These are phyloP conservation scores for Meteorus sp. DNA, from an alignment of 1,140 invertebrate genomes.

Conservation along the genomic window DNA sequence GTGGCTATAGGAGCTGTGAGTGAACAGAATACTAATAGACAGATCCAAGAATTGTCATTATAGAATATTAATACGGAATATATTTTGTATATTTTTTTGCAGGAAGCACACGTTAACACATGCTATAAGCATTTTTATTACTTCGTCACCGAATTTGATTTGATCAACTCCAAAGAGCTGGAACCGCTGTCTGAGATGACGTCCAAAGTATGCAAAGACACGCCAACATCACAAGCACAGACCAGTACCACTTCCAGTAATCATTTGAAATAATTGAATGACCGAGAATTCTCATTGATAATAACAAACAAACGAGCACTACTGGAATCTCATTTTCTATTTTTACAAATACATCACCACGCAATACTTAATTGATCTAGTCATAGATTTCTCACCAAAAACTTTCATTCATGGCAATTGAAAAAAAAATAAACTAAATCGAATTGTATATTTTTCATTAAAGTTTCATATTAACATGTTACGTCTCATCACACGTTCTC, in stretches of 20 bases:
- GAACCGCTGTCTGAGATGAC: slow-evolving; percentile 85
- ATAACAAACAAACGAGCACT: background rate
- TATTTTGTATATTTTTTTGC: slow-evolving; percentile 43
- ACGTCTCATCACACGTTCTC: slow-evolving; percentile 1
- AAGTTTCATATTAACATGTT: slow-evolving; percentile 17
- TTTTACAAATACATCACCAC: background rate
- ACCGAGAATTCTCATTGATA: too few relatives aligned
- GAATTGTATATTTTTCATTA: slow-evolving; percentile 26
- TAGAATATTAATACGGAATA: background rate
- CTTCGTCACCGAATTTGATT: slow-evolving; percentile 87
- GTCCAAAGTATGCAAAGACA: slow-evolving; percentile 67
- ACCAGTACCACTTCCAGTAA: slow-evolving; percentile 32
- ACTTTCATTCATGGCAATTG: background rate
- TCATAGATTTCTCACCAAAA: background rate
- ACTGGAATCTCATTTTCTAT: background rate
- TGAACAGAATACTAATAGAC: too few relatives aligned
- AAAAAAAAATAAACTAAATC: slow-evolving; percentile 8
- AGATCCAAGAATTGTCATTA: too few relatives aligned
- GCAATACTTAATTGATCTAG: slow-evolving; percentile 8
- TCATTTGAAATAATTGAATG: slow-evolving; percentile 49
- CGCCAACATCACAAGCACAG: slow-evolving; percentile 33
- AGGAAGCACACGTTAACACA: slow-evolving; percentile 95
- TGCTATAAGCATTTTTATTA: slow-evolving; percentile 98
- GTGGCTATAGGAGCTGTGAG: slow-evolving; percentile 86
- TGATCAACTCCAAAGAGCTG: slow-evolving; percentile 84